Conservation (phyloP, 2,888 invertebrate species). For the Lasioglossum calceatum region DNA sequence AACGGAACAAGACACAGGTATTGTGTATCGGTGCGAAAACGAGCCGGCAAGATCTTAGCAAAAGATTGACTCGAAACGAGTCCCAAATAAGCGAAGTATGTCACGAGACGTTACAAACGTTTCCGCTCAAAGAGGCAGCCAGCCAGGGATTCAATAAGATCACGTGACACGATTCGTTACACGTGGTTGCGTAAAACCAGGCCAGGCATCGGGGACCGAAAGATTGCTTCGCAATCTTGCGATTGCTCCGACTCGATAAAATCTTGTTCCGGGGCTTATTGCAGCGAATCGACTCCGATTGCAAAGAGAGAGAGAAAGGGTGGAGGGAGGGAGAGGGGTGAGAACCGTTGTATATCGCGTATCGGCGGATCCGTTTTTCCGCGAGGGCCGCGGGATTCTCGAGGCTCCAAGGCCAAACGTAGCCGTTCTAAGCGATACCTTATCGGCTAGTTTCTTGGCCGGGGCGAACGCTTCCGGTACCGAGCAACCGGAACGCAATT, state of each 20-base stretch:
- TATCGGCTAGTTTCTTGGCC: slow-evolving; percentile 22
- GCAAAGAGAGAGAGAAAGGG: neutral
- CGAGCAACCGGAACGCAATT: slow-evolving; percentile 16
- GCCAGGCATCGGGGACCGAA: slow-evolving; percentile 26
- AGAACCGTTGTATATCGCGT: slow-evolving; percentile 67
- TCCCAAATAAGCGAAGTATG: slow-evolving; percentile 6
- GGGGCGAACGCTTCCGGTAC: neutral
- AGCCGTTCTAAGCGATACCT: slow-evolving; percentile 30
- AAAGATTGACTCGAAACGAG: neutral
- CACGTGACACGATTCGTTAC: slow-evolving; percentile 20
- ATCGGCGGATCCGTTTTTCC: slow-evolving; percentile 70
- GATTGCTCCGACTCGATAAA: slow-evolving; percentile 77
- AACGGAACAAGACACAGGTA: neutral
- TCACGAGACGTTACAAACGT: slow-evolving; percentile 1
- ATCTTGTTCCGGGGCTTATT: slow-evolving; percentile 77
- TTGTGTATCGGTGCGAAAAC: neutral
- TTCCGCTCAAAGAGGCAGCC: neutral
- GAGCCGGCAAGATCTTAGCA: neutral
- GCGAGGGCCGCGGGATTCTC: slow-evolving; percentile 29
- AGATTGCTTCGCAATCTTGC: slow-evolving; percentile 58
- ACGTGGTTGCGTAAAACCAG: slow-evolving; percentile 32
- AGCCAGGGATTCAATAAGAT: slow-evolving; percentile 20
- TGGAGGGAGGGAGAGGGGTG: slow-evolving; percentile 7
- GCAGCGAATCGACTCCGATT: slow-evolving; percentile 73
- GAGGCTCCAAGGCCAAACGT: slow-evolving; percentile 50